A percentile compares a stretch with the other conserved stretches of the same genome.
phyloP scores from a whole-genome alignment of 2,888 invertebrate species.

The Fissipunctia ypsillon region DNA sequence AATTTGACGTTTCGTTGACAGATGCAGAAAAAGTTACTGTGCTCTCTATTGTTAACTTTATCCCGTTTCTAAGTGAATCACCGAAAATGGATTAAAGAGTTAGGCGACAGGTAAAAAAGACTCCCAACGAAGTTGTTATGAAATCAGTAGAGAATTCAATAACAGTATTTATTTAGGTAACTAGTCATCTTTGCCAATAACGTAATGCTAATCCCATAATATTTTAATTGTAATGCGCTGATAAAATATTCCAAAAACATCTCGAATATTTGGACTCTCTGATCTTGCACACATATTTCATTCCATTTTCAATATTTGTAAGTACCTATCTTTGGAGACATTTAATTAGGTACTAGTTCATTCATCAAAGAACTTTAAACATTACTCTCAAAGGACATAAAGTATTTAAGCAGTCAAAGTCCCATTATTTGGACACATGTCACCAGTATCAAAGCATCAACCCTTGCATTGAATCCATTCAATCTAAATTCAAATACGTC shows the following conservation, averaged over 20 bases:
- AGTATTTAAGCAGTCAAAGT: slow-evolving; percentile 66
- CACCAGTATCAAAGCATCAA: slow-evolving; percentile 77
- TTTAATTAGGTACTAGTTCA: slow-evolving; percentile 25
- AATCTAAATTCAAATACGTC: slow-evolving; percentile 86
- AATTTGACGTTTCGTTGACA: slow-evolving; percentile 87
- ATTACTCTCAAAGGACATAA: slow-evolving; percentile 69
- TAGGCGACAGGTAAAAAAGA: slow-evolving; percentile 77
- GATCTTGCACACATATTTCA: background rate
- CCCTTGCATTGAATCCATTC: slow-evolving; percentile 76
- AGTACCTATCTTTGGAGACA: background rate
- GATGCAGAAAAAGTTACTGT: slow-evolving; percentile 73
- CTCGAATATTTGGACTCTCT: background rate
- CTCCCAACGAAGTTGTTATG: slow-evolving; percentile 74
- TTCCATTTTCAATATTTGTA: background rate
- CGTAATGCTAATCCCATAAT: background rate
- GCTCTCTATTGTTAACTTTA: slow-evolving; percentile 79
- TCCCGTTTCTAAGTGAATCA: slow-evolving; percentile 69
- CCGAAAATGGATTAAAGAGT: slow-evolving; percentile 80
- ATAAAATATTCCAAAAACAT: background rate
- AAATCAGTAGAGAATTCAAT: slow-evolving; percentile 14
- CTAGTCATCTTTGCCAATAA: background rate
- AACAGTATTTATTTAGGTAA: slow-evolving; percentile 24
- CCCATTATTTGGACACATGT: slow-evolving; percentile 87
- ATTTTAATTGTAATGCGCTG: background rate
- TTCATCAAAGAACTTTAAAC: slow-evolving; percentile 64